Percentiles rank a stretch among this genome's conserved stretches.
Conservation (phyloP, 1,140 invertebrate species). For the Drosophila albomicans region DNA sequence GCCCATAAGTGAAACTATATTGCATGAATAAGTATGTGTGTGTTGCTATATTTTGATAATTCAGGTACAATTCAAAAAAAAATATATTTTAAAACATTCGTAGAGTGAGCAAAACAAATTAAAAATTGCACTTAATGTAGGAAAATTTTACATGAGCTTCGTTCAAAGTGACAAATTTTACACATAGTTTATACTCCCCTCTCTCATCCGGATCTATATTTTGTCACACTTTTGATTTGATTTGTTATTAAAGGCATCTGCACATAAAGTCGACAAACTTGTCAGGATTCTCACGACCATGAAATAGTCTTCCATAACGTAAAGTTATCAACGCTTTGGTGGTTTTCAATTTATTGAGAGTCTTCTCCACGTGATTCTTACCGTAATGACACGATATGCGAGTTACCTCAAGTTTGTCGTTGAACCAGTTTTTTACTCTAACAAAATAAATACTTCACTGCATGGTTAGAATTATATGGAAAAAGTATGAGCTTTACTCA, state of each 20-base stretch:
- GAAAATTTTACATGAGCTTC: neutral
- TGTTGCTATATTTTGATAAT: neutral
- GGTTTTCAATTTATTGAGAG: neutral
- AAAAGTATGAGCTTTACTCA: neutral
- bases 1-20: slow-evolving; percentile 14
- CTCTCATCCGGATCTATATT: neutral
- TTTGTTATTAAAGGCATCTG: neutral
- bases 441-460: too few species aligned
- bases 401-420: slow-evolving; percentile 7
- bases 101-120: neutral
- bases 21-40: neutral
- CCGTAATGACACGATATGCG: neutral
- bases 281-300: neutral
- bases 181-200: neutral
- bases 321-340: neutral
- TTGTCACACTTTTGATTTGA: neutral
- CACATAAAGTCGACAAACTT: slow-evolving; percentile 14
- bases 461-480: too few species aligned
- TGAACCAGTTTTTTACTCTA: slow-evolving; percentile 13
- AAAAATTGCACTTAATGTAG: neutral
- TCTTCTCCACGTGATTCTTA: neutral
- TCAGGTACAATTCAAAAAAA: neutral
- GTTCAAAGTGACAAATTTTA: slow-evolving; percentile 2
- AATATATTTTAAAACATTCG: slow-evolving; percentile 3
- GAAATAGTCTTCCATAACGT: neutral